Conservation (phyloP, 1,140 invertebrate species). For the Calosoma granatense region DNA sequence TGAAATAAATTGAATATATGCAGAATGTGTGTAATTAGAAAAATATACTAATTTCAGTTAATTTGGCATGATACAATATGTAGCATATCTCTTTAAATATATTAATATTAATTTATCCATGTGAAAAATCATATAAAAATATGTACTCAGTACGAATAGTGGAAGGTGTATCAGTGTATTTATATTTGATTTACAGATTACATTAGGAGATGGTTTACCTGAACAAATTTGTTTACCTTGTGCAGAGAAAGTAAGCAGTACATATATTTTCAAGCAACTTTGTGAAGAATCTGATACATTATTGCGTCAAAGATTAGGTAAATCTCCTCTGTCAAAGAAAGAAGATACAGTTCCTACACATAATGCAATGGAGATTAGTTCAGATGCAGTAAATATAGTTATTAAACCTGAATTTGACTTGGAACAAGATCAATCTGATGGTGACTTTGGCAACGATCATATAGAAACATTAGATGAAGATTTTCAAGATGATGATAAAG, state of each 20-base stretch:
- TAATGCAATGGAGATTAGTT: neutral
- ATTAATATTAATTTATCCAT: too few relatives aligned
- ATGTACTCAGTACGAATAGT: too few relatives aligned
- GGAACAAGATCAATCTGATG: conserved; percentile 10
- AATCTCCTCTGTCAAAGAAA: conserved; percentile 14
- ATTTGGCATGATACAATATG: too few relatives aligned
- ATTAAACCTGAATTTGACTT: conserved; percentile 19
- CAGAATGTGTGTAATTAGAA: too few relatives aligned
- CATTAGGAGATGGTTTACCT: conserved; percentile 50
- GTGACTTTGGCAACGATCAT: neutral
- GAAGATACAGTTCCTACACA: neutral
- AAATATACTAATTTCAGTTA: too few relatives aligned
- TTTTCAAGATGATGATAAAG: conserved; percentile 14
- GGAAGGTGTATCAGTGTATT: too few relatives aligned
- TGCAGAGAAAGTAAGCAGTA: conserved; percentile 46
- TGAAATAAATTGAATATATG: too few relatives aligned
- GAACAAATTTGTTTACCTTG: conserved; percentile 48
- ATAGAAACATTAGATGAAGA: conserved; percentile 10
- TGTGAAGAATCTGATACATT: conserved; percentile 49
- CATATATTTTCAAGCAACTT: conserved; percentile 52
- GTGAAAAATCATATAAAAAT: too few relatives aligned
- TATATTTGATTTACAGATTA: conserved; percentile 33
- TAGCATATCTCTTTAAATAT: too few relatives aligned
- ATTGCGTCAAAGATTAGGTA: conserved; percentile 41
- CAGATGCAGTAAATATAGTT: conserved; percentile 12